Percentiles rank a stretch among this genome's conserved stretches.
Evolutionary conservation across 2,888 invertebrate genomes (phyloP).

Genomic region (Oithona nana): DNA sequence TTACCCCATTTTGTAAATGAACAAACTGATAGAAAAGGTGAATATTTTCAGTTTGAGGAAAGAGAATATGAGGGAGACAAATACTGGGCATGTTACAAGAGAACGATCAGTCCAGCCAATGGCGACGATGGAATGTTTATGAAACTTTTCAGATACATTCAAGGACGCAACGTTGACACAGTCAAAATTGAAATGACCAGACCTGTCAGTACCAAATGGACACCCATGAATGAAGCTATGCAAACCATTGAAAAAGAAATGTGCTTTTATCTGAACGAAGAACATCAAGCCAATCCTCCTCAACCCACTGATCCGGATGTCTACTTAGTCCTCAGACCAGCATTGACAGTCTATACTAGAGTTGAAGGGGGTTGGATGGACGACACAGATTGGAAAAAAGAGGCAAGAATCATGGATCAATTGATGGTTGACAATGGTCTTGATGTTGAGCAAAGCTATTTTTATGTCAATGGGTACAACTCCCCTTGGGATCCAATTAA

Average conservation of each 20-base stretch:
- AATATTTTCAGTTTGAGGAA: neutral
- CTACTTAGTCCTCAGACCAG: neutral
- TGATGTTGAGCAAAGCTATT: neutral
- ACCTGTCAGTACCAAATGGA: neutral
- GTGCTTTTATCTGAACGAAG: neutral
- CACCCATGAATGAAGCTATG: neutral
- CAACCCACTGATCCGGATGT: neutral
- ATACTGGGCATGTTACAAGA: neutral
- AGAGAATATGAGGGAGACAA: neutral
- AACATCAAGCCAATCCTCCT: neutral
- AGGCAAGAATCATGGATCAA: neutral
- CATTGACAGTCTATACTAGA: neutral
- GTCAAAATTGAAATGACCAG: neutral
- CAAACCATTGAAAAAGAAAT: neutral
- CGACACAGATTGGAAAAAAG: neutral
- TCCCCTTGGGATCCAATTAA: neutral
- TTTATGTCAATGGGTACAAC: neutral
- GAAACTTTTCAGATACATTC: neutral
- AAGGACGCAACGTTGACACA: neutral
- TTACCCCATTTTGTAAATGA: too few species aligned
- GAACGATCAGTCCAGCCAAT: neutral
- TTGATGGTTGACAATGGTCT: neutral
- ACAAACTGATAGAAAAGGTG: too few species aligned
- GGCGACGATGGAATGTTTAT: neutral
- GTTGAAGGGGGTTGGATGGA: neutral